These are phyloP conservation scores for Aegotheles bennettii DNA, from an alignment of 2,113 vertebrate genomes.

Conservation along the genomic window DNA sequence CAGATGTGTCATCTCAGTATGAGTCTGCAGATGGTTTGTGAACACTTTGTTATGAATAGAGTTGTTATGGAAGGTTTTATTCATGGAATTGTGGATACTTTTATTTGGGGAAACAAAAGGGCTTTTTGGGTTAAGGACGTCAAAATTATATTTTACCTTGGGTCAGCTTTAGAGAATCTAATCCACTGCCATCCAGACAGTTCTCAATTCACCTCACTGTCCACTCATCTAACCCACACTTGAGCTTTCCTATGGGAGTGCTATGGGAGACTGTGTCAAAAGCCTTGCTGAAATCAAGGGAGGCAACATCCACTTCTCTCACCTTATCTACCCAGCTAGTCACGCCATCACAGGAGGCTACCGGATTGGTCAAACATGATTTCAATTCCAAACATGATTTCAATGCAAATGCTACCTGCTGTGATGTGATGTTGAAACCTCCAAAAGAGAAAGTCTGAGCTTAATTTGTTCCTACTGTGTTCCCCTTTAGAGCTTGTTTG, in stretches of 20 bases:
- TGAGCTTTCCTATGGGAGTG: too few relatives aligned
- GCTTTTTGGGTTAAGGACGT: fast-evolving
- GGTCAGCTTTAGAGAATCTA: neutral
- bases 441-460: neutral
- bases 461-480: neutral
- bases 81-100: neutral
- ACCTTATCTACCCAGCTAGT: too few relatives aligned
- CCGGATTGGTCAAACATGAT: too few relatives aligned
- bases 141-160: neutral
- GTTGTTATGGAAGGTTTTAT: neutral
- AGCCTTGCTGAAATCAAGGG: too few relatives aligned
- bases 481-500: neutral
- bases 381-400: too few relatives aligned
- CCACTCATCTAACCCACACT: too few relatives aligned
- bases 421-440: neutral
- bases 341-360: too few relatives aligned
- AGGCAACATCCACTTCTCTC: too few relatives aligned
- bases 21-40: neutral
- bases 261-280: too few relatives aligned
- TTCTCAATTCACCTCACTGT: too few relatives aligned
- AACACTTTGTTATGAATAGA: neutral
- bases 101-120: neutral
- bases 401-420: neutral
- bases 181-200: neutral
- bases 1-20: neutral